A percentile compares a stretch with the other conserved stretches of the same genome.
These are phyloP conservation scores for Bhutanitis thaidina DNA, from an alignment of 2,888 invertebrate species.

Conservation along the genomic window DNA sequence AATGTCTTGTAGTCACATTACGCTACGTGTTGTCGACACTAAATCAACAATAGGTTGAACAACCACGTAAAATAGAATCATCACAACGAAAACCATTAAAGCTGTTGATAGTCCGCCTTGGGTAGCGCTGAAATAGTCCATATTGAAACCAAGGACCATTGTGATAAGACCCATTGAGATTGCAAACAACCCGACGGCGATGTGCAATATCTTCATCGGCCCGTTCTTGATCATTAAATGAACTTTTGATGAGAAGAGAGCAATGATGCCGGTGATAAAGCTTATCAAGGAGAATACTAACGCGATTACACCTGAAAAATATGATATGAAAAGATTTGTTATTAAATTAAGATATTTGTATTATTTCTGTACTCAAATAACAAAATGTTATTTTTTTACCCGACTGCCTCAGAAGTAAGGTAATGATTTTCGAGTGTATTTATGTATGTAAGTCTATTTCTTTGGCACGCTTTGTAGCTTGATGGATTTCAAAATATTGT, in stretches of 20 bases:
- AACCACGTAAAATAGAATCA: slow-evolving; percentile 51
- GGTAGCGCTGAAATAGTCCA: slow-evolving; percentile 48
- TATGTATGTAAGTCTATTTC: too few relatives aligned
- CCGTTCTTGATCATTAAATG: slow-evolving; percentile 68
- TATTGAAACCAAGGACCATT: slow-evolving; percentile 63
- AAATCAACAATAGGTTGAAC: slow-evolving; percentile 61
- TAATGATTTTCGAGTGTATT: too few relatives aligned
- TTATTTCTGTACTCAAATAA: too few relatives aligned
- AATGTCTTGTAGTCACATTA: slow-evolving; percentile 53
- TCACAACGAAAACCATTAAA: slow-evolving; percentile 53
- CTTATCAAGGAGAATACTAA: slow-evolving; percentile 65
- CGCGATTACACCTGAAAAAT: slow-evolving; percentile 71
- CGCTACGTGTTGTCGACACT: slow-evolving; percentile 50
- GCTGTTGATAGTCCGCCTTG: slow-evolving; percentile 53
- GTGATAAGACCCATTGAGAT: slow-evolving; percentile 73
- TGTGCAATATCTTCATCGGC: slow-evolving; percentile 70
- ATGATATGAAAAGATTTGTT: too few relatives aligned
- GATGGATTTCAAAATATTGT: too few relatives aligned
- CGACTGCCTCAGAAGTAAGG: too few relatives aligned
- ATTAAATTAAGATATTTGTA: too few relatives aligned
- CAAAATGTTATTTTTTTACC: too few relatives aligned
- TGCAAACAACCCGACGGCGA: slow-evolving; percentile 72
- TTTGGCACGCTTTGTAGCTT: too few relatives aligned
- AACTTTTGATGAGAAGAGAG: slow-evolving; percentile 73
- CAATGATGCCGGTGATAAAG: slow-evolving; percentile 67